Conservation (phyloP, 2,888 invertebrate genomes). For the Acanthosoma haemorrhoidale region DNA sequence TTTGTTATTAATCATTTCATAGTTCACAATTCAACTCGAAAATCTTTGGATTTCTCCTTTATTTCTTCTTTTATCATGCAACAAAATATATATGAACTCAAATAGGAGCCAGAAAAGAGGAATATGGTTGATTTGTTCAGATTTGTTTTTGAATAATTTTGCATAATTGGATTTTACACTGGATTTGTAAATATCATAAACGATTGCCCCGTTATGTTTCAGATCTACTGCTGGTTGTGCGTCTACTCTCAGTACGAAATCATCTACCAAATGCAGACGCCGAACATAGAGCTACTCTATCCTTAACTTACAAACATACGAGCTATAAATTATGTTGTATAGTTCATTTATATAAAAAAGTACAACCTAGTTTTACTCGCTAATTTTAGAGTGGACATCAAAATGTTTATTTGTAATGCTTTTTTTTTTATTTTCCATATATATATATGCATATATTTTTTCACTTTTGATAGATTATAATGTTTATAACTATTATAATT, state of each 20-base stretch:
- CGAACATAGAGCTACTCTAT: constrained; percentile 75
- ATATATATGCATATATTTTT: too few relatives aligned
- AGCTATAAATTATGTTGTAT: not conserved
- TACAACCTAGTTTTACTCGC: not conserved
- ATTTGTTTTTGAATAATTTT: too few relatives aligned
- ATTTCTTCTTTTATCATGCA: too few relatives aligned
- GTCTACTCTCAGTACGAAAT: constrained; percentile 80
- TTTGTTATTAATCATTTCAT: too few relatives aligned
- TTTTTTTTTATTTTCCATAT: not conserved
- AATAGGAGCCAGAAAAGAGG: too few relatives aligned
- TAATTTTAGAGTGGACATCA: not conserved
- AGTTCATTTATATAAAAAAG: not conserved
- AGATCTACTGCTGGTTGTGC: constrained; percentile 83
- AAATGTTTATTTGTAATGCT: not conserved
- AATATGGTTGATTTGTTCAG: too few relatives aligned
- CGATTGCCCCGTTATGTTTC: constrained; percentile 48
- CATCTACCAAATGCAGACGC: constrained; percentile 73
- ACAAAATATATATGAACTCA: too few relatives aligned
- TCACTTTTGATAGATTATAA: not conserved
- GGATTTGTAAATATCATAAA: too few relatives aligned
- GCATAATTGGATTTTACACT: too few relatives aligned
- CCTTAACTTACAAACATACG: constrained; percentile 47
- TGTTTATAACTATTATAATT: not conserved
- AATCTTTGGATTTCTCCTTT: too few relatives aligned
- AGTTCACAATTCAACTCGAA: too few relatives aligned